These are phyloP conservation scores for Leuctra nigra DNA, from an alignment of 2,888 invertebrate species.

Conservation along the genomic window DNA sequence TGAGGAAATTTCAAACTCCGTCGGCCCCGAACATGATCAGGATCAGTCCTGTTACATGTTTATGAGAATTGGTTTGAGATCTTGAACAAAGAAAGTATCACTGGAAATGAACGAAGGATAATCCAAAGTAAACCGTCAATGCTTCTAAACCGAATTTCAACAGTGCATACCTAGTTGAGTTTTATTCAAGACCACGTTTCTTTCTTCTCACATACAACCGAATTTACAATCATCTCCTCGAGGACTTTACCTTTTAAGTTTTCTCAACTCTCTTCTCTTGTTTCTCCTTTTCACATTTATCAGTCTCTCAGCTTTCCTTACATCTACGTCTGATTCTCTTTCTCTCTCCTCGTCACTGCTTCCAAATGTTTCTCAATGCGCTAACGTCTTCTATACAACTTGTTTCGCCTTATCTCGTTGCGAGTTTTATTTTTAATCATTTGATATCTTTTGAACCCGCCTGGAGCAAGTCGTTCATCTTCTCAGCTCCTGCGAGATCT, in stretches of 20 bases:
- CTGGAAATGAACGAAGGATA: no score
- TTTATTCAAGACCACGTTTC: background rate
- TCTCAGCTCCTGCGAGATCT: background rate
- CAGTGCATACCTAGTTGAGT: no score
- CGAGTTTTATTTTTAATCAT: background rate
- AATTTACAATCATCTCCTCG: slow-evolving; percentile 1
- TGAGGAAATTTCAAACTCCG: no score
- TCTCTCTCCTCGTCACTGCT: background rate
- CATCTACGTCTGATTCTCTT: background rate
- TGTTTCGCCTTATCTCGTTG: background rate
- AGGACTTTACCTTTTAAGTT: background rate
- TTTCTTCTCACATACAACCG: background rate
- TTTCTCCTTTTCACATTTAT: background rate
- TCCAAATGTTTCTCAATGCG: slow-evolving; percentile 5
- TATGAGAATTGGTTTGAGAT: no score
- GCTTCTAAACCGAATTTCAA: no score
- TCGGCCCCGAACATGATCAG: no score
- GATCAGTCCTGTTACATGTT: no score
- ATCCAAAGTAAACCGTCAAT: no score
- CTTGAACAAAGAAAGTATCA: no score
- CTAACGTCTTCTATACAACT: background rate
- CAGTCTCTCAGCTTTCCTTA: slow-evolving; percentile 4
- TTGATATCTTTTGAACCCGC: slow-evolving; percentile 2
- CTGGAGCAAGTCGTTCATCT: background rate
- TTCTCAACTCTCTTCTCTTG: background rate